Conservation (phyloP, 2,113 vertebrate genomes). For the Gymnocephalus cernua region DNA sequence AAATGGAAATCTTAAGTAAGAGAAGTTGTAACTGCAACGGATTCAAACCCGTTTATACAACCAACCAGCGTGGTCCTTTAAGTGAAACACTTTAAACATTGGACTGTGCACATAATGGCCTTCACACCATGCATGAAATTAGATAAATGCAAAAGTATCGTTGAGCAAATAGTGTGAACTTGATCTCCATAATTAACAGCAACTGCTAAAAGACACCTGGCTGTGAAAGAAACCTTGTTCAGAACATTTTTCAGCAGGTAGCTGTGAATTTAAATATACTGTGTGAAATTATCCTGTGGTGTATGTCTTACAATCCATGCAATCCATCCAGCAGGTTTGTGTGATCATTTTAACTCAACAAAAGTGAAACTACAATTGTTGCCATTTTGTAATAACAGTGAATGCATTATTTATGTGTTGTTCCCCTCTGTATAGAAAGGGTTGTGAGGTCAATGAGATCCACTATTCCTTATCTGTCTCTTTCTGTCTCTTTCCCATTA, state of each 20-base stretch:
- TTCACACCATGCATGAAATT: background rate
- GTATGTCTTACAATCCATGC: background rate
- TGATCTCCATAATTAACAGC: background rate
- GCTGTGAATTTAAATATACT: background rate
- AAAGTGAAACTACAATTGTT: background rate
- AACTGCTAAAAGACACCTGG: background rate
- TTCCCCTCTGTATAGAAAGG: background rate
- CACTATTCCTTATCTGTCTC: slow-evolving; percentile 36
- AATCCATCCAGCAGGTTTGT: background rate
- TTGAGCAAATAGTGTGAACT: background rate
- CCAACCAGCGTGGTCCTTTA: background rate
- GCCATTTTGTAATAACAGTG: background rate
- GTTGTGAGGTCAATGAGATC: slow-evolving; percentile 30
- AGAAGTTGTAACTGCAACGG: background rate
- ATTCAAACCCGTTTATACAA: background rate
- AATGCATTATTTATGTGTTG: slow-evolving; percentile 12
- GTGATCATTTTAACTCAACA: background rate
- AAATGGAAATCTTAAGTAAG: background rate
- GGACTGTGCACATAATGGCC: background rate
- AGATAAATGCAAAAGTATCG: background rate
- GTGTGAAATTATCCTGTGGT: background rate
- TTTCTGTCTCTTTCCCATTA: slow-evolving; percentile 21
- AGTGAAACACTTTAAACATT: background rate
- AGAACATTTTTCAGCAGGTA: background rate
- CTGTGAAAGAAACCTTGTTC: slow-evolving; percentile 5